Percentiles rank a stretch among this genome's conserved stretches.
These are phyloP conservation scores for Cosmia trapezina DNA, from an alignment of 2,888 invertebrate genomes.

Conservation along the genomic window DNA sequence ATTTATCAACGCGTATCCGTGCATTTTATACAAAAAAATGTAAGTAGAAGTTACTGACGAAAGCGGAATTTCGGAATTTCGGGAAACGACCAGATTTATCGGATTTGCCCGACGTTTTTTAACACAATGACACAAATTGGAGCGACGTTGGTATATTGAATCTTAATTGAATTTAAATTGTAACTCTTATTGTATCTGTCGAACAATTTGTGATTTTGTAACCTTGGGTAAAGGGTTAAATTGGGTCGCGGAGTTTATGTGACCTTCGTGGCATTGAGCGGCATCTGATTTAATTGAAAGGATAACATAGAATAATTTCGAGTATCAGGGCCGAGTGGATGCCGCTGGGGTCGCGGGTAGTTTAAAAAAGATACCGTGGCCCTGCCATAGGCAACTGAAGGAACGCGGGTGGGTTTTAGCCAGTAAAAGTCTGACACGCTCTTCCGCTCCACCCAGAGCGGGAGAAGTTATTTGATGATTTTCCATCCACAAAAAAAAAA, in stretches of 20 bases:
- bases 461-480: no score
- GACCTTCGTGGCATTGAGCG: constrained; percentile 6
- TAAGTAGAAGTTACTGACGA: constrained; percentile 28
- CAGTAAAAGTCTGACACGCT: no score
- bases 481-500: no score
- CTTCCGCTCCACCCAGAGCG: no score
- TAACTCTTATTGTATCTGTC: constrained; percentile 6
- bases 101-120: constrained; percentile 27
- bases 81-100: constrained; percentile 45
- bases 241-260: constrained; percentile 23
- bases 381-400: no score
- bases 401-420: no score
- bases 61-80: constrained; percentile 28
- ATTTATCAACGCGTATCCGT: constrained; percentile 64
- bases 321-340: background rate
- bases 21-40: constrained; percentile 49
- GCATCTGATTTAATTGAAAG: constrained; percentile 36
- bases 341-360: no score
- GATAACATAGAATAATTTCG: constrained; percentile 17
- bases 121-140: constrained; percentile 48
- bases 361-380: no score
- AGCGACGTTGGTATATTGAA: constrained; percentile 46
- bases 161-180: constrained; percentile 49
- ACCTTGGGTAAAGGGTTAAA: constrained; percentile 19
- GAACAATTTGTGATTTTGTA: constrained; percentile 41